Evolutionary conservation across 1,140 invertebrate genomes (phyloP).

Genomic region (Danaus plexippus): DNA sequence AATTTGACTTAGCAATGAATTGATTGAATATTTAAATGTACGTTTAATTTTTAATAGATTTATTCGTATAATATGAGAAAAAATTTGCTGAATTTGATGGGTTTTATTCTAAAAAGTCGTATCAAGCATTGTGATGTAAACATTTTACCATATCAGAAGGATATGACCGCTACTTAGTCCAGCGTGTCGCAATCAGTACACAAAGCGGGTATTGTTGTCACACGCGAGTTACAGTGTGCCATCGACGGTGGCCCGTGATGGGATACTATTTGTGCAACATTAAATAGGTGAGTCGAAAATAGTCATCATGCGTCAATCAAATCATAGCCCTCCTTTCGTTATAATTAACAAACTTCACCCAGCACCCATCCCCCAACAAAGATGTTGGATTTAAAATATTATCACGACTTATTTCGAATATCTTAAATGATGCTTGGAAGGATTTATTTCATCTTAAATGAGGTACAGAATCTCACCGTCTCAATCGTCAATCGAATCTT

Average conservation of each 20-base stretch:
- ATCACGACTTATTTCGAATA: conserved; percentile 5
- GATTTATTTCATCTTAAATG: conserved; percentile 35
- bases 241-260: conserved; percentile 46
- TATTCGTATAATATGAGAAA: too few relatives aligned
- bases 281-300: not conserved
- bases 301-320: conserved; percentile 5
- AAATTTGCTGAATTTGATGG: too few relatives aligned
- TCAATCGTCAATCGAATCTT: conserved; percentile 21
- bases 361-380: not conserved
- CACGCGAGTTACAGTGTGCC: conserved; percentile 16
- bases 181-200: conserved; percentile 62
- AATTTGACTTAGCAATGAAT: too few relatives aligned
- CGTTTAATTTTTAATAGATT: too few relatives aligned
- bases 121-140: conserved; percentile 6
- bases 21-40: too few relatives aligned
- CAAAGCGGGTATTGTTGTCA: conserved; percentile 61
- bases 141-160: conserved; percentile 23
- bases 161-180: conserved; percentile 49
- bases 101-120: too few relatives aligned
- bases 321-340: not conserved
- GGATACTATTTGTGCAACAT: not conserved
- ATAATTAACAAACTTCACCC: too few relatives aligned
- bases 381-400: conserved; percentile 3
- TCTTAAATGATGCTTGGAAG: conserved; percentile 10
- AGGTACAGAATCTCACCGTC: conserved; percentile 26